Conservation (phyloP, 2,888 invertebrate species). For the Mechanitis mazaeus region DNA sequence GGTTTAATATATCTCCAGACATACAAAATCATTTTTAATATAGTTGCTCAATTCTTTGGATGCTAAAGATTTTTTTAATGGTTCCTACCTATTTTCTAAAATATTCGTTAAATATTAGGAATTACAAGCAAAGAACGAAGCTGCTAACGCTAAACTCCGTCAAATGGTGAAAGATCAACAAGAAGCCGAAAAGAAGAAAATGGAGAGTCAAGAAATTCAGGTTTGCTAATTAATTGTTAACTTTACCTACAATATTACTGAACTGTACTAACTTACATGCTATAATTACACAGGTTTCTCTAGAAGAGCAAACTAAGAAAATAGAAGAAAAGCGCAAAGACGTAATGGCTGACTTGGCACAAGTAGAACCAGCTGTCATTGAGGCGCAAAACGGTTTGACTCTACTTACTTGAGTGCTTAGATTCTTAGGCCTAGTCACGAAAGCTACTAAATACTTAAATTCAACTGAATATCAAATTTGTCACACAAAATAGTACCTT, state of each 20-base stretch:
- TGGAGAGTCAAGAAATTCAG: slow-evolving; percentile 98
- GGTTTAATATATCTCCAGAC: too few species aligned
- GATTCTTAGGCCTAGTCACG: background rate
- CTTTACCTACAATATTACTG: slow-evolving; percentile 18
- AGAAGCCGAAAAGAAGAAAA: slow-evolving; percentile 99
- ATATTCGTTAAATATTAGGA: slow-evolving; percentile 68
- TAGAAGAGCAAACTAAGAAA: slow-evolving; percentile 93
- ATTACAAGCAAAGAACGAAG: slow-evolving; percentile 97
- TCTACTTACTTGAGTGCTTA: slow-evolving; percentile 30
- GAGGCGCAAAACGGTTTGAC: slow-evolving; percentile 96
- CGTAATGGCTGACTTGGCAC: slow-evolving; percentile 96
- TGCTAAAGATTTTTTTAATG: too few species aligned
- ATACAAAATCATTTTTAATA: background rate
- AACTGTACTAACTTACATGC: background rate
- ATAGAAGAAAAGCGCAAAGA: slow-evolving; percentile 95
- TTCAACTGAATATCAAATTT: background rate
- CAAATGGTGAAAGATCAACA: slow-evolving; percentile 99
- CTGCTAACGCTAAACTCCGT: slow-evolving; percentile 98
- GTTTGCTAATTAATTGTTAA: slow-evolving; percentile 34
- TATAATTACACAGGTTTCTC: slow-evolving; percentile 63
- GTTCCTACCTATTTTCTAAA: too few species aligned
- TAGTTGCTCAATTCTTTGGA: background rate
- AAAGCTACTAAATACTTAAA: background rate
- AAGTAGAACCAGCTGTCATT: slow-evolving; percentile 99
- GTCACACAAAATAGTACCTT: background rate